Evolutionary conservation across 2,113 vertebrate genomes (phyloP).

Genomic region (Chauna torquata): DNA sequence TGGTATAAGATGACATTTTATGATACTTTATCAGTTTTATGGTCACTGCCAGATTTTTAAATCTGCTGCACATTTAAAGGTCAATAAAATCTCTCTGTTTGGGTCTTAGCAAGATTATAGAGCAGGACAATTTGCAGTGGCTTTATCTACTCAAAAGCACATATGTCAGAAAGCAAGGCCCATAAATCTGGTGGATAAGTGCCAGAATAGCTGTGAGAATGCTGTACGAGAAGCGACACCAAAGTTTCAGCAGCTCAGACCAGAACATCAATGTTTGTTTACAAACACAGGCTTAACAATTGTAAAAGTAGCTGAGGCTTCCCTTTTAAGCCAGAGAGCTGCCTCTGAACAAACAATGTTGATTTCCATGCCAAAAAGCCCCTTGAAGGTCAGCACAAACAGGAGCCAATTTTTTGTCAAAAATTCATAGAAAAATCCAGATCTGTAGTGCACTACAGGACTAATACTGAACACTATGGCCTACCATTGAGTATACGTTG

Average conservation of each 20-base stretch:
- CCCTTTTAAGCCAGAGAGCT: not conserved
- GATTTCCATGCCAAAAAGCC: not conserved
- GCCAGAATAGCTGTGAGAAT: not conserved
- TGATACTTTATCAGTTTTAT: conserved; percentile 8
- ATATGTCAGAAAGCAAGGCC: not conserved
- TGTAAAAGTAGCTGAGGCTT: not conserved
- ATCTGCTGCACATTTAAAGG: not conserved
- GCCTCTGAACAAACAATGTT: not conserved
- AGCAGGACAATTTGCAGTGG: not conserved
- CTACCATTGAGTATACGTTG: not conserved
- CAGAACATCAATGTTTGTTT: not conserved
- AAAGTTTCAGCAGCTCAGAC: not conserved
- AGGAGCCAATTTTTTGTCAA: not conserved
- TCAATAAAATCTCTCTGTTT: not conserved
- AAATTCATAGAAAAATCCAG: not conserved
- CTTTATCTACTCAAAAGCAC: not conserved
- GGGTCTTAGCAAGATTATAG: not conserved
- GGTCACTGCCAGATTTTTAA: not conserved
- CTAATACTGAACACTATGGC: not conserved
- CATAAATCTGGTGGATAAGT: not conserved
- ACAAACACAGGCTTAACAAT: not conserved
- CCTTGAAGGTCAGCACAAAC: not conserved
- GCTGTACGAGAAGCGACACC: not conserved
- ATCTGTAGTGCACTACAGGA: not conserved
- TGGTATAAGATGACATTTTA: not conserved